phyloP scores from a whole-genome alignment of 2,888 invertebrate species.

The Agrochola circellaris region DNA sequence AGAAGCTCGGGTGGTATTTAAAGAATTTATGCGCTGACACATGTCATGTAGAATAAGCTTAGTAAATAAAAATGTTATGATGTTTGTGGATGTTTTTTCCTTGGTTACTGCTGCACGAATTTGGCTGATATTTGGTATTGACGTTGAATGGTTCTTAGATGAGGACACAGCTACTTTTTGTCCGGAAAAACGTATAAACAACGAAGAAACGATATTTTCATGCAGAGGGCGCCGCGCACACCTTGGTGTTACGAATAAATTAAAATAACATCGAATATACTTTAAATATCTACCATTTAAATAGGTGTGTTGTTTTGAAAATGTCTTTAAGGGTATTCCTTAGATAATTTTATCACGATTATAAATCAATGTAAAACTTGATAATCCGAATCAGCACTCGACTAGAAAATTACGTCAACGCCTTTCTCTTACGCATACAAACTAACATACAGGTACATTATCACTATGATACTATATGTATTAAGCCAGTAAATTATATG shows the following conservation, averaged over 20 bases:
- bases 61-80: conserved; percentile 7
- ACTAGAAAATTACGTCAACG: conserved; percentile 63
- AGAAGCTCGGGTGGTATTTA: conserved; percentile 14
- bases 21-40: background rate
- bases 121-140: background rate
- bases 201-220: no score
- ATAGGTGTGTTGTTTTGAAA: background rate
- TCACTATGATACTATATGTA: conserved; percentile 21
- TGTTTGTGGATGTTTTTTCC: background rate
- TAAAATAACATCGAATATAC: background rate
- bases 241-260: background rate
- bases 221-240: background rate
- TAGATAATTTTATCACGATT: conserved; percentile 19
- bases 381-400: conserved; percentile 54
- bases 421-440: conserved; percentile 60
- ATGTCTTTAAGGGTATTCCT: background rate
- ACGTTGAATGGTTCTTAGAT: background rate
- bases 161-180: background rate
- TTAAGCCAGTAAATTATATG: conserved; percentile 78
- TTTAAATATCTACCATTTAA: background rate
- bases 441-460: conserved; percentile 41
- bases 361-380: conserved; percentile 64
- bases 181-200: background rate
- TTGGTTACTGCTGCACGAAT: background rate
- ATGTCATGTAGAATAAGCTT: background rate